Percentiles rank a stretch among this genome's conserved stretches.
phyloP scores from a whole-genome alignment of 2,888 invertebrate species.

The Mythimna vitellina region DNA sequence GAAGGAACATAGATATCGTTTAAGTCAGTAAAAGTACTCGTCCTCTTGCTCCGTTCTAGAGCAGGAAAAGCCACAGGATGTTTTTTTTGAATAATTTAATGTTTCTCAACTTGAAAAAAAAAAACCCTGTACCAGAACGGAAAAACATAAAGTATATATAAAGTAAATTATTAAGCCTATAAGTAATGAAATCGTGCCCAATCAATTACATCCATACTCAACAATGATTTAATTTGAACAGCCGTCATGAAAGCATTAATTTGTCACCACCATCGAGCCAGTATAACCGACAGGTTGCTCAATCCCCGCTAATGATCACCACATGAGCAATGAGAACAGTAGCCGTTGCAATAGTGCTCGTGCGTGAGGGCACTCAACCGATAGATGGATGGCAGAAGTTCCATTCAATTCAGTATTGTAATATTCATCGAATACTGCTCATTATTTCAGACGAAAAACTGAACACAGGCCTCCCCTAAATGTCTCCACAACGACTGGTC shows the following conservation, averaged over 20 bases:
- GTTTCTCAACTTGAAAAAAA: too few relatives aligned
- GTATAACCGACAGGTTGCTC: conserved; percentile 38
- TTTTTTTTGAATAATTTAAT: too few relatives aligned
- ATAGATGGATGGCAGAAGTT: conserved; percentile 32
- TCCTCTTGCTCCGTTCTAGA: too few relatives aligned
- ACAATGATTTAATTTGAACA: conserved; percentile 43
- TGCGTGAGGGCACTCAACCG: background rate
- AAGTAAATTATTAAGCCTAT: background rate
- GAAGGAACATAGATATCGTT: too few relatives aligned
- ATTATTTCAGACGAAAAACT: too few relatives aligned
- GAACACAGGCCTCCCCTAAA: too few relatives aligned
- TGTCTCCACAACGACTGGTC: too few relatives aligned
- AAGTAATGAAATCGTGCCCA: conserved; percentile 52
- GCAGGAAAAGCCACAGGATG: too few relatives aligned
- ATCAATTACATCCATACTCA: conserved; percentile 38
- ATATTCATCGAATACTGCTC: background rate
- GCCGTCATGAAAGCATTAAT: conserved; percentile 41
- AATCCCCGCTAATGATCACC: conserved; percentile 54
- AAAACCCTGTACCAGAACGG: too few relatives aligned
- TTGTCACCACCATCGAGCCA: conserved; percentile 57
- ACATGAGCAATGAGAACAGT: conserved; percentile 45
- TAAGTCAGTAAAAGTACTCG: too few relatives aligned
- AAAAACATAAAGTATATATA: background rate
- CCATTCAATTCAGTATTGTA: background rate
- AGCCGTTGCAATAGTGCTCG: conserved; percentile 49